Percentiles rank a stretch among this genome's conserved stretches.
phyloP scores from a whole-genome alignment of 2,113 vertebrate species.

The Cygnus atratus region DNA sequence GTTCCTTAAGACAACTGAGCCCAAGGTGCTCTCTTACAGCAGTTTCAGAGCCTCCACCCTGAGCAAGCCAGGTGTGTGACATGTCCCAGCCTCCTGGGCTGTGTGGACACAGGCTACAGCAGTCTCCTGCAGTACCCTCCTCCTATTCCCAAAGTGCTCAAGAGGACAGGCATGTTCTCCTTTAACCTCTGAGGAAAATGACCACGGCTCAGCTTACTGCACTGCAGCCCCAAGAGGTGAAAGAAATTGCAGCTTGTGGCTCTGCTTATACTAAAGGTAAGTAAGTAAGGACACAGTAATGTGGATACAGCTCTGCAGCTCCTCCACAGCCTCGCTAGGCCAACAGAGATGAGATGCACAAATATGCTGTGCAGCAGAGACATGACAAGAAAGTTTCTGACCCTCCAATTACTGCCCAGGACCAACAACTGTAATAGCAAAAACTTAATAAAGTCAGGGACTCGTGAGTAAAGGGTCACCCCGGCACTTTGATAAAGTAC shows the following conservation, averaged over 20 bases:
- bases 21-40: not conserved
- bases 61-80: not conserved
- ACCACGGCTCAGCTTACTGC: not conserved
- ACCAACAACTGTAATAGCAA: not conserved
- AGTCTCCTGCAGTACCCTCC: not conserved
- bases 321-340: not conserved
- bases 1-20: not conserved
- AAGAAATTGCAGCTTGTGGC: not conserved
- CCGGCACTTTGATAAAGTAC: not conserved
- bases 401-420: not conserved
- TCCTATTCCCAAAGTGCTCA: not conserved
- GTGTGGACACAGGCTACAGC: rapidly evolving
- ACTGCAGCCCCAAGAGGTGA: not conserved
- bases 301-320: not conserved
- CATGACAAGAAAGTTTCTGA: not conserved
- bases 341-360: not conserved
- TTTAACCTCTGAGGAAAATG: not conserved
- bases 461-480: not conserved
- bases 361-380: not conserved
- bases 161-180: not conserved
- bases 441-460: not conserved
- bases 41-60: not conserved
- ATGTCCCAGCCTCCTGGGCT: not conserved
- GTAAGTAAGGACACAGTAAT: not conserved
- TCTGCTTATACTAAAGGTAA: not conserved